A percentile compares a stretch with the other conserved stretches of the same genome.
Evolutionary conservation across 2,797 vertebrate species (phyloP).

Genomic region (Enoplosus armatus): DNA sequence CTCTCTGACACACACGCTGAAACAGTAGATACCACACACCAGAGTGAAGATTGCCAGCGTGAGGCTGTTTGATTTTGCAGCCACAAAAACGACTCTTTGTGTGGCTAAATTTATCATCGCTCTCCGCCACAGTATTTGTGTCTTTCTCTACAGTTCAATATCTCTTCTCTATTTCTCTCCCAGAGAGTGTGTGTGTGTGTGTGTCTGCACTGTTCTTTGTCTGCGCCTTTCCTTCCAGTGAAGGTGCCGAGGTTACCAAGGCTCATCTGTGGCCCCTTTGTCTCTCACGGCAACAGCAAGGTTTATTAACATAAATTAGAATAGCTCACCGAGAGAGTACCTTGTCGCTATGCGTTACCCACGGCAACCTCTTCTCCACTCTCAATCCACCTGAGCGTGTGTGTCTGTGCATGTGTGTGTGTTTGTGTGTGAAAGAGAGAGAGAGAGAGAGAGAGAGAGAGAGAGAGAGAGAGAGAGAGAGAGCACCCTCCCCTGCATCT

Average conservation of each 20-base stretch:
- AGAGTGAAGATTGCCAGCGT: conserved; percentile 71
- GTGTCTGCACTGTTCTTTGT: conserved; percentile 75
- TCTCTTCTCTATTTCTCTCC: conserved; percentile 57
- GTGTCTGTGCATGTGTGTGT: conserved; percentile 37
- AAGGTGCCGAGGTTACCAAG: conserved; percentile 83
- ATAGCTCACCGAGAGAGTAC: conserved; percentile 85
- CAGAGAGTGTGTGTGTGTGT: conserved; percentile 7
- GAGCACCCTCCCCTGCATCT: conserved; percentile 76
- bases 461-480: conserved; percentile 42
- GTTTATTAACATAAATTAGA: conserved; percentile 90
- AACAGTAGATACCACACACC: conserved; percentile 68
- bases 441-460: conserved; percentile 11
- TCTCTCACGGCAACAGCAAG: conserved; percentile 83
- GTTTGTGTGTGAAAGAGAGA: conserved; percentile 57
- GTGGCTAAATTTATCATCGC: conserved; percentile 83
- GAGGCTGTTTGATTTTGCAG: conserved; percentile 79
- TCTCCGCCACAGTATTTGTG: conserved; percentile 74
- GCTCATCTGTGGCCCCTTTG: conserved; percentile 86
- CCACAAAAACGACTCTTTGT: conserved; percentile 78
- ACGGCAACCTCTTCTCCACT: conserved; percentile 83
- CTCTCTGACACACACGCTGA: conserved; percentile 55
- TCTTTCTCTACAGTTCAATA: conserved; percentile 75
- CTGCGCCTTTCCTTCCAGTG: conserved; percentile 70
- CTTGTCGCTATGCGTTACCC: conserved; percentile 85
- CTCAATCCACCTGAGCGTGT: conserved; percentile 78